Conservation (phyloP, 2,888 invertebrate species). For the Protonemura montana region DNA sequence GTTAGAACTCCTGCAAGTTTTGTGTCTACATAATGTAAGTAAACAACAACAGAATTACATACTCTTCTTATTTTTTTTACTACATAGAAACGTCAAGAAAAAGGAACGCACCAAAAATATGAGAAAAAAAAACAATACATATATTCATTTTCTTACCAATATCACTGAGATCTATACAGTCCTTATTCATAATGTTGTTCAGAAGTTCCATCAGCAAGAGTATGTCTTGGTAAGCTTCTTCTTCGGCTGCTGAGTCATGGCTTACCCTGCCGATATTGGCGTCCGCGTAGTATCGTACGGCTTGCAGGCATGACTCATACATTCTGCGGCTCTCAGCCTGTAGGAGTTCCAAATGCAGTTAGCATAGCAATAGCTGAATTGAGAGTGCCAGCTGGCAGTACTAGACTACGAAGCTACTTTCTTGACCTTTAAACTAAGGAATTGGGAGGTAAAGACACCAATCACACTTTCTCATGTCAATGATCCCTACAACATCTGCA, state of each 20-base stretch:
- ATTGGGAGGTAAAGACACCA: too few species aligned
- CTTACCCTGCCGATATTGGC: slow-evolving; percentile 71
- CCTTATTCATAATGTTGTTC: slow-evolving; percentile 65
- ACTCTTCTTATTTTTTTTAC: too few species aligned
- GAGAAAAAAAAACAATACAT: too few species aligned
- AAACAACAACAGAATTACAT: too few species aligned
- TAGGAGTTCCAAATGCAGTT: background rate
- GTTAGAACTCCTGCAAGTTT: too few species aligned
- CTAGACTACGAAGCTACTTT: too few species aligned
- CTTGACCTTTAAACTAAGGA: too few species aligned
- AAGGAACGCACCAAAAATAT: too few species aligned
- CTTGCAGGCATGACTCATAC: slow-evolving; percentile 72
- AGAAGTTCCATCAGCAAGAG: slow-evolving; percentile 81
- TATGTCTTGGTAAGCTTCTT: slow-evolving; percentile 79
- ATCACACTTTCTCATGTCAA: too few species aligned
- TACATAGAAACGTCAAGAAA: too few species aligned
- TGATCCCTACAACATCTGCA: too few species aligned
- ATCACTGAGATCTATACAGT: slow-evolving; percentile 63
- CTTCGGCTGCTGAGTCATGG: slow-evolving; percentile 71
- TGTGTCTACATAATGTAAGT: too few species aligned
- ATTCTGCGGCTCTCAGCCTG: slow-evolving; percentile 69
- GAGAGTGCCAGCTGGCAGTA: background rate
- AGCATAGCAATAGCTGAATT: background rate
- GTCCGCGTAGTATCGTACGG: slow-evolving; percentile 74
- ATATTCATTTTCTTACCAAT: slow-evolving; percentile 49